Percentiles rank a stretch among this genome's conserved stretches.
Conservation (phyloP, 2,888 invertebrate species). For the Athrips mouffetella region DNA sequence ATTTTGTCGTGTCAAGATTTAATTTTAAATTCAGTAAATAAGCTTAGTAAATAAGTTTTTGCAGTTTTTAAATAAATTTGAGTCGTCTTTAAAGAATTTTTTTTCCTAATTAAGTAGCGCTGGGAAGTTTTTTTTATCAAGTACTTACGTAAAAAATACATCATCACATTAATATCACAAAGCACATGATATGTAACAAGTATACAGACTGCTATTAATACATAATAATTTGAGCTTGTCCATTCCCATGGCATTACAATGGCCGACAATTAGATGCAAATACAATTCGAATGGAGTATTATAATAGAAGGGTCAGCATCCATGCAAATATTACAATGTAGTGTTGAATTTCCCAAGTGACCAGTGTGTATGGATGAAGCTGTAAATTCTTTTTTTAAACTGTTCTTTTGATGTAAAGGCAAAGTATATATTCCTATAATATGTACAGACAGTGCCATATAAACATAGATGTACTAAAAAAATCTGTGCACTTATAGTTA, state of each 20-base stretch:
- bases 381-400: slow-evolving; percentile 35
- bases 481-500: too few relatives aligned
- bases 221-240: slow-evolving; percentile 25
- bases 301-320: slow-evolving; percentile 61
- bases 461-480: too few relatives aligned
- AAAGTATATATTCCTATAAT: too few relatives aligned
- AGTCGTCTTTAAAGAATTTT: too few relatives aligned
- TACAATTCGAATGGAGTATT: slow-evolving; percentile 57
- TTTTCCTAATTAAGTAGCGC: too few relatives aligned
- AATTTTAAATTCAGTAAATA: too few relatives aligned
- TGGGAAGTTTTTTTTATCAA: neutral
- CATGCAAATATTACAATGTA: slow-evolving; percentile 53
- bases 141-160: neutral
- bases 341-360: slow-evolving; percentile 68
- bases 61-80: too few relatives aligned
- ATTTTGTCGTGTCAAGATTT: too few relatives aligned
- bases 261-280: slow-evolving; percentile 72
- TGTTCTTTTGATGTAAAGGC: neutral
- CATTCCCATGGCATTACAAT: slow-evolving; percentile 69
- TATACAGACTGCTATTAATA: slow-evolving; percentile 3
- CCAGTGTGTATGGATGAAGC: slow-evolving; percentile 45
- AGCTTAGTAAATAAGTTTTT: too few relatives aligned
- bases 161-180: neutral
- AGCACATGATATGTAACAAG: neutral
- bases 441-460: too few relatives aligned